Base-by-base conservation (phyloP, 2,797 vertebrate genomes). In the Halcyon leucocephala region DNA sequence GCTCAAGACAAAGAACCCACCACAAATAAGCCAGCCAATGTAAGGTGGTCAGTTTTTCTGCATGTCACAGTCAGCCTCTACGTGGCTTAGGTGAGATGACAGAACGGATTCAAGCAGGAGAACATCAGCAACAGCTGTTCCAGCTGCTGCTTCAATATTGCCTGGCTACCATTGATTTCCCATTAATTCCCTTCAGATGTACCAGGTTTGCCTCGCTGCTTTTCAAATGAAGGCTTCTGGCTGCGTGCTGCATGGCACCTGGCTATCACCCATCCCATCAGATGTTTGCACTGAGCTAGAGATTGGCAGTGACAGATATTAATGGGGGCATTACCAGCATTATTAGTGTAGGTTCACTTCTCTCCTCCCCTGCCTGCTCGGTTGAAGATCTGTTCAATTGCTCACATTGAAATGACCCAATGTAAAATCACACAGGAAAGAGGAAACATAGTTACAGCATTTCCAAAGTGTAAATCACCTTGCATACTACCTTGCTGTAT, bases 61-160 rank as follows among this genome's bases (percentile, higher is more conserved):
- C 41, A 12, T 5, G 28, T 35, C 39, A 14, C 5, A 37, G 69
- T 52, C 76, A 90, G 57, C 28, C 44, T 92, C 48, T 74, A 46
- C 4, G 1, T 39, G 37, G 41, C 66, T 73, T 79, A 71, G 62
- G 33, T 48, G 84, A 79, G 58, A 41, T 60, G 62, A 86, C 77
- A 85, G 72, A 83, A 78, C 1, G 7, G 33, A 72, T 74, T 90
- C 33, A 76, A 70, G 60, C 14, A 44, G 65, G 29, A 72, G 44
- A 92, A 91, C 82, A 70, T 48, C 82, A 86, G 76, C 39, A 80
- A 86, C 95, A 94, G 87, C 91, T 95, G 89, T 82, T 95, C 39
- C 0, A 0, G 26, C 42, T 58, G 55, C 69, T 39, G 26, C 57
- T 69, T 88, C 84, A 65, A 7, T 77, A 64, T 46, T 77, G 82